phyloP scores from a whole-genome alignment of 2,113 vertebrate genomes.

The Nesoenas mayeri region DNA sequence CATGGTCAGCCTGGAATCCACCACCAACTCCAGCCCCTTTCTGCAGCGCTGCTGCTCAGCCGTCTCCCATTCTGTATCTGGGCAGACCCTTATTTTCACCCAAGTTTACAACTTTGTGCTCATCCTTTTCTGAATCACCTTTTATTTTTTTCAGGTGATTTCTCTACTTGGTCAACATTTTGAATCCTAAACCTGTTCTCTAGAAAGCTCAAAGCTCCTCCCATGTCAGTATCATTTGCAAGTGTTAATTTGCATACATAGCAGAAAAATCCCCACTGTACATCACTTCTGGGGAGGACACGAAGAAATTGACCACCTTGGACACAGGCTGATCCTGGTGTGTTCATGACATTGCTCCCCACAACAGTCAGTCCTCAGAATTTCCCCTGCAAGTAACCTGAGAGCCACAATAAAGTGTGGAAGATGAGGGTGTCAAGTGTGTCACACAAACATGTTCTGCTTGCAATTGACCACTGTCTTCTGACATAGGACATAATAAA shows the following conservation, averaged over 20 bases:
- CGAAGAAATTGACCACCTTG: background rate
- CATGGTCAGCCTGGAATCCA: background rate
- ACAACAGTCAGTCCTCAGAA: background rate
- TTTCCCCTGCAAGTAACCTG: background rate
- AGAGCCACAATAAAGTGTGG: background rate
- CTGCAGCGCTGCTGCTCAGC: background rate
- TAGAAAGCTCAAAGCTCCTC: background rate
- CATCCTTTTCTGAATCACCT: background rate
- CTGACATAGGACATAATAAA: background rate
- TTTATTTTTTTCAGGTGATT: background rate
- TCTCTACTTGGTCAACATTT: background rate
- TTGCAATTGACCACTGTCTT: background rate
- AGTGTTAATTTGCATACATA: background rate
- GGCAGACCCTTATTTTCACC: background rate
- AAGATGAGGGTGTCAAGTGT: background rate
- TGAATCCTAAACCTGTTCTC: background rate
- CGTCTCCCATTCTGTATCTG: background rate
- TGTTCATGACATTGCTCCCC: accelerated
- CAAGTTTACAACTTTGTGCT: background rate
- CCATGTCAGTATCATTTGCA: background rate
- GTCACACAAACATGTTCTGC: background rate
- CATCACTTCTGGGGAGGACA: background rate
- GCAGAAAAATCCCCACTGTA: background rate
- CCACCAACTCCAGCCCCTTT: background rate
- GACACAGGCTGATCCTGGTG: background rate